These are phyloP conservation scores for Cydia splendana DNA, from an alignment of 1,140 invertebrate genomes.

Conservation along the genomic window DNA sequence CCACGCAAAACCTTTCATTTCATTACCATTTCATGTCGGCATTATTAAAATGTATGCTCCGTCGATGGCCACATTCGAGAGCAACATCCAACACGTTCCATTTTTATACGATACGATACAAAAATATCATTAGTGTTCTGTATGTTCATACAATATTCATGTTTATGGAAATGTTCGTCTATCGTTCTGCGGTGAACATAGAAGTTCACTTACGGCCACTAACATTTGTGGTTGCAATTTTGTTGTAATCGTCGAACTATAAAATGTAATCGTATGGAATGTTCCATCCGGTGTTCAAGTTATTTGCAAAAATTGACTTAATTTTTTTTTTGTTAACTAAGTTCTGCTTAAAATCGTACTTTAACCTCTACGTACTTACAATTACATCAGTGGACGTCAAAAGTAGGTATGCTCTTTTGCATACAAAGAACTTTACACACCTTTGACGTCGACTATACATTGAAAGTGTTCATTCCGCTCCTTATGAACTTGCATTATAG, in stretches of 20 bases:
- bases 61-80: slow-evolving; percentile 37
- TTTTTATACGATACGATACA: slow-evolving; percentile 33
- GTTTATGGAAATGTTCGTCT: slow-evolving; percentile 7
- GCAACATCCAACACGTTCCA: slow-evolving; percentile 31
- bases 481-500: neutral
- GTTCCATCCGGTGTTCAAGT: neutral
- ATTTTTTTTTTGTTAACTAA: no score
- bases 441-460: neutral
- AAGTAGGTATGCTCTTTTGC: no score
- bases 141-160: slow-evolving; percentile 47
- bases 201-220: slow-evolving; percentile 9
- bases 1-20: slow-evolving; percentile 6
- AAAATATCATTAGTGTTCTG: slow-evolving; percentile 41
- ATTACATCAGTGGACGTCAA: no score
- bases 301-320: no score
- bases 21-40: slow-evolving; percentile 16
- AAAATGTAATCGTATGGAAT: neutral
- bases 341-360: no score
- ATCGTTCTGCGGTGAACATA: slow-evolving; percentile 21
- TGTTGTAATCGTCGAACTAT: neutral
- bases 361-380: no score
- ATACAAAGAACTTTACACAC: no score
- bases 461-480: neutral
- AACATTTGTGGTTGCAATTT: neutral
- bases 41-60: slow-evolving; percentile 22